Base-by-base conservation (phyloP, 2,888 invertebrate species). In the Drosophila greeni region DNA sequence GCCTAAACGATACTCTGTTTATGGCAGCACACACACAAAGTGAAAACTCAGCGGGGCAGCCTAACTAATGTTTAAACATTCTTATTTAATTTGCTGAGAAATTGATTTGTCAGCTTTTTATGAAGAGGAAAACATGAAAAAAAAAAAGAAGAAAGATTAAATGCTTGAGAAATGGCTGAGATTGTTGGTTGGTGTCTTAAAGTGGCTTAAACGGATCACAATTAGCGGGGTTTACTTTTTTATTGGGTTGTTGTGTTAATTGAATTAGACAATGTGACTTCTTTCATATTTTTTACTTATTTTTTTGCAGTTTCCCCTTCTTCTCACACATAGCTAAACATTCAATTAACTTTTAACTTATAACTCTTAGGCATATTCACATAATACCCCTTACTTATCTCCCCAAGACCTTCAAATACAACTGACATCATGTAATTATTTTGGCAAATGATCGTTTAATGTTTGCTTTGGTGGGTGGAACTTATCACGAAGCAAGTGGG, bases 401-500 rank as follows among this genome's bases (percentile, higher is more conserved):
- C 0, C 11, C 16, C 42, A 39, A 47, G 37, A 37, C 61, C 49
- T 62, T n/a, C 20, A 16, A 56, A 18, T 39, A 57, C 29, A 48
- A 5, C 70, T 75, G 66, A 70, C 75, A 72, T 72, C 73, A 57
- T 66, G 73, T 70, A 75, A 80, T 72, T 80, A 72, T 80, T 66
- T 72, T 57, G 14, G 75, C 58, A 47, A 75, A 49, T 67, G 43
- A 65, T 34, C 45, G 24, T 55, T 56, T 64, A 65, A 66, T 61
- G 53, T 60, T 34, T 39, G 59, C 43, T 37, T 55, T 53, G 48
- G 48, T 36, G 59, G 74, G 66, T 51, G 42, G 26, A 33, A 18
- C 60, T 49, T 66, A 75, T 75, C 76, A 64, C 58, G 60, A 16
- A n/a, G 42, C 53, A 39, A 40, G 20, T 43, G 23, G 31, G 34